Percentiles rank a stretch among this genome's conserved stretches.
Conservation (phyloP, 1,140 invertebrate genomes). For the Drosophila funebris region DNA sequence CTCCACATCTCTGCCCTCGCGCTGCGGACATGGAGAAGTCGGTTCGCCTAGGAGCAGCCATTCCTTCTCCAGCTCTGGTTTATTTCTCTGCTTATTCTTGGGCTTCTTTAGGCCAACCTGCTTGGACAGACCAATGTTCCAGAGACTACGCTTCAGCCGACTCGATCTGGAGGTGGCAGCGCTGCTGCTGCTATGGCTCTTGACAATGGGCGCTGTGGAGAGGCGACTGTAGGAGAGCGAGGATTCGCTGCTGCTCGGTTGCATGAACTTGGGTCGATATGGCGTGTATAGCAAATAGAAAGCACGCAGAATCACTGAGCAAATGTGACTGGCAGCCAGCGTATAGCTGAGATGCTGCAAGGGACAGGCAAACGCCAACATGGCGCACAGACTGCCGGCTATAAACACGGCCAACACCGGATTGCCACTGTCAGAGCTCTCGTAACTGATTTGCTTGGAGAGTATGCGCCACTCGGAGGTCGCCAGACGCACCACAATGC, state of each 20-base stretch:
- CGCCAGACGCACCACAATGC: slow-evolving; percentile 86
- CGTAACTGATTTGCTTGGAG: slow-evolving; percentile 87
- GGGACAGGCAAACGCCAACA: slow-evolving; percentile 88
- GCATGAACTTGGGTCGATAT: slow-evolving; percentile 75
- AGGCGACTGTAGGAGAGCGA: slow-evolving; percentile 79
- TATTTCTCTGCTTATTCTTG: slow-evolving; percentile 63
- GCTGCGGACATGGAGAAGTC: slow-evolving; percentile 71
- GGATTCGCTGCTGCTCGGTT: slow-evolving; percentile 69
- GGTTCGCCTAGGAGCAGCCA: slow-evolving; percentile 82
- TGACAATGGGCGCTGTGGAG: slow-evolving; percentile 66
- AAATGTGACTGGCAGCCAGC: slow-evolving; percentile 75
- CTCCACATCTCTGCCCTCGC: slow-evolving; percentile 71
- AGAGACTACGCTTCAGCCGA: slow-evolving; percentile 68
- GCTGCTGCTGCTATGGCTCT: slow-evolving; percentile 56
- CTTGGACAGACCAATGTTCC: slow-evolving; percentile 74
- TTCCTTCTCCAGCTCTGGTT: slow-evolving; percentile 81
- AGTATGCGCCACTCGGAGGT: slow-evolving; percentile 88
- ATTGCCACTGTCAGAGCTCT: slow-evolving; percentile 87
- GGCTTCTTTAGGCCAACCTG: slow-evolving; percentile 66
- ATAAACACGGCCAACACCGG: slow-evolving; percentile 88
- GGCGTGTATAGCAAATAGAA: slow-evolving; percentile 77
- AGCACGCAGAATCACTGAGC: slow-evolving; percentile 59
- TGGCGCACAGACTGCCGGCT: slow-evolving; percentile 87
- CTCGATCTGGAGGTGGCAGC: slow-evolving; percentile 42
- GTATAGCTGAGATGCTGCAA: slow-evolving; percentile 83